Conservation (phyloP, 2,797 vertebrate species). For the Poecilia wingei region DNA sequence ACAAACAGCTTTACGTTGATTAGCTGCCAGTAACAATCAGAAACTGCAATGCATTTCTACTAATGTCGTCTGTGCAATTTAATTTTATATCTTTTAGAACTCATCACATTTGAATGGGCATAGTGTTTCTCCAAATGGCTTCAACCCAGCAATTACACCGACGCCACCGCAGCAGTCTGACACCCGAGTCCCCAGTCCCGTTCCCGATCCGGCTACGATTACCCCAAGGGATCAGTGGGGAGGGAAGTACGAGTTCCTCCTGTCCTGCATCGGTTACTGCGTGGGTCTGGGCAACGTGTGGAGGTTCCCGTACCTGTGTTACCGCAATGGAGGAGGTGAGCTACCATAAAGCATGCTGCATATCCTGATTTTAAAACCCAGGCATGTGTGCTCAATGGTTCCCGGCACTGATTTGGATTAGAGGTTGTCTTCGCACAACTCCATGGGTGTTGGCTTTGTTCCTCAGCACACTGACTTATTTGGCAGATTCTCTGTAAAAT, state of each 20-base stretch:
- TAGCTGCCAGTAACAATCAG: neutral
- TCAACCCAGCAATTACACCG: conserved; percentile 9
- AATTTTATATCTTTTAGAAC: conserved; percentile 47
- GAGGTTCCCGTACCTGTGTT: conserved; percentile 89
- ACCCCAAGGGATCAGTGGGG: conserved; percentile 81
- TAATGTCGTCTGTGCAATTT: neutral
- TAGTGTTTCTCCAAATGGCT: conserved; percentile 49
- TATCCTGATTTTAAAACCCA: conserved; percentile 18
- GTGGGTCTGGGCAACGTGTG: conserved; percentile 87
- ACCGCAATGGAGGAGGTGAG: conserved; percentile 89
- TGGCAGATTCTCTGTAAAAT: conserved; percentile 20
- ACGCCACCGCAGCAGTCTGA: conserved; percentile 46
- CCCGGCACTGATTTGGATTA: conserved; percentile 28
- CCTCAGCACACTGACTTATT: conserved; percentile 23
- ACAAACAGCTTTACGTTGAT: neutral
- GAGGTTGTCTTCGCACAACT: conserved; percentile 30
- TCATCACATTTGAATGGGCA: conserved; percentile 63
- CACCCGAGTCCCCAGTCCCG: conserved; percentile 29
- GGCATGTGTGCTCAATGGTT: conserved; percentile 20
- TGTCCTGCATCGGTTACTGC: conserved; percentile 87
- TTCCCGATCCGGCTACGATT: neutral
- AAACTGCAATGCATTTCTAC: neutral
- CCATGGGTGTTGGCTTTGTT: conserved; percentile 33
- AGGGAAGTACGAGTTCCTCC: conserved; percentile 84
- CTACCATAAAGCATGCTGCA: neutral